Base-by-base conservation (phyloP, 2,113 vertebrate genomes). In the Neotragus pygmaeus region DNA sequence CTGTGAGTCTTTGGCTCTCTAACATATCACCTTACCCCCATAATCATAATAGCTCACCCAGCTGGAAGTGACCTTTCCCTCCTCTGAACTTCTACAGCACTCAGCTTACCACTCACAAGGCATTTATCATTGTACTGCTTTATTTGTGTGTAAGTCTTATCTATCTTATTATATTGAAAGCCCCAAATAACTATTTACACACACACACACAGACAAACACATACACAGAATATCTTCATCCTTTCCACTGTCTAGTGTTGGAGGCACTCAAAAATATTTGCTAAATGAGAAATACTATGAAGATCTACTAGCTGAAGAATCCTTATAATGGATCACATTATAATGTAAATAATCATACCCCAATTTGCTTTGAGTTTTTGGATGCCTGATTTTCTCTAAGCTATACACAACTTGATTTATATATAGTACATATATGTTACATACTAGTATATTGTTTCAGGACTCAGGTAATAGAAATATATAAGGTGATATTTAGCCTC, bases 1-100 rank as follows among this genome's bases (percentile, higher is more conserved):
- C 55, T 25, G 55, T 43, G 53, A 58, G 51, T 83, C 84, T 92
- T 90, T 19, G 39, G 36, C 53, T 95, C 80, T 84, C 89, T 84
- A 17, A 30, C 7, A 64, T 60, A 55, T 36, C 43, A 36, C 70
- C 43, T n/a, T 60, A 36, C 60, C 60, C 45, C 64, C 10, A 8
- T 92, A 92, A 53, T 82, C 60, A 23, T 77, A 94, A 96, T 19
- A 94, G 95, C 49, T 96, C 39, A 66, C 60, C 36, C 81, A 55
- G 88, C 62, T 77, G 58, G 88, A 92, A 91, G 73, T 36, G 43
- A 62, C 51, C 81, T 43, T 90, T 88, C 45, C 83, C 30, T 90
- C 45, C 66, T 49, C 30, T 27, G 30, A 85, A 80, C 45, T 55
- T 73, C 73, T n/a, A 25, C 2, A 58, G 93, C 28, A 19, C 45